phyloP scores from a whole-genome alignment of 1,140 invertebrate species.

The Papilio polyxenes region DNA sequence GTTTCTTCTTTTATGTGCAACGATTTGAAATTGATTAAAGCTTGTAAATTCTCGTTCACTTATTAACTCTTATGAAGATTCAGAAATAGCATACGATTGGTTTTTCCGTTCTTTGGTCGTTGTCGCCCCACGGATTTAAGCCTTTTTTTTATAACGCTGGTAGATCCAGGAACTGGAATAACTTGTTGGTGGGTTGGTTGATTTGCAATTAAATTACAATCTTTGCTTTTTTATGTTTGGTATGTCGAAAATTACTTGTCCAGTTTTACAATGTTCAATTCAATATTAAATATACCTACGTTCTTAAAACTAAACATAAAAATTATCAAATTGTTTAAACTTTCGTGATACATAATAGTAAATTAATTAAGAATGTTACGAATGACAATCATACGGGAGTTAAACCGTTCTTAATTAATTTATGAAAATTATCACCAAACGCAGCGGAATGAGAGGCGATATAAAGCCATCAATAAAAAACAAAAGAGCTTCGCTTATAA shows the following conservation, averaged over 20 bases:
- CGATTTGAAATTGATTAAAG: neutral
- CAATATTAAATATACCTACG: no score
- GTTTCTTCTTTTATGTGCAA: neutral
- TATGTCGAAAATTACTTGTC: no score
- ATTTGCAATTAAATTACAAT: neutral
- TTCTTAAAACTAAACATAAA: no score
- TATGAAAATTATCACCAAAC: no score
- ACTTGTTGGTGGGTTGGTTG: neutral
- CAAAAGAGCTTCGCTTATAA: neutral
- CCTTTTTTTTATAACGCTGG: neutral
- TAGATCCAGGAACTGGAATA: neutral
- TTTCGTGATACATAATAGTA: no score
- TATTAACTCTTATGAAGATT: neutral
- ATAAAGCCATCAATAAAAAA: neutral
- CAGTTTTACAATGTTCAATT: no score
- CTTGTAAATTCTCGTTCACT: neutral
- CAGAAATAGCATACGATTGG: neutral
- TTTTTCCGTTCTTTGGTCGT: neutral
- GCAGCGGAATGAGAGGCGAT: no score
- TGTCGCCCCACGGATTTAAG: neutral
- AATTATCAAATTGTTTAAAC: no score
- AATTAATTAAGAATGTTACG: no score
- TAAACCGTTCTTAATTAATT: no score
- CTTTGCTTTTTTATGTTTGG: neutral
- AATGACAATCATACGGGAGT: no score